Conservation (phyloP, 2,888 invertebrate species). For the Pristionchus maxplancki region DNA sequence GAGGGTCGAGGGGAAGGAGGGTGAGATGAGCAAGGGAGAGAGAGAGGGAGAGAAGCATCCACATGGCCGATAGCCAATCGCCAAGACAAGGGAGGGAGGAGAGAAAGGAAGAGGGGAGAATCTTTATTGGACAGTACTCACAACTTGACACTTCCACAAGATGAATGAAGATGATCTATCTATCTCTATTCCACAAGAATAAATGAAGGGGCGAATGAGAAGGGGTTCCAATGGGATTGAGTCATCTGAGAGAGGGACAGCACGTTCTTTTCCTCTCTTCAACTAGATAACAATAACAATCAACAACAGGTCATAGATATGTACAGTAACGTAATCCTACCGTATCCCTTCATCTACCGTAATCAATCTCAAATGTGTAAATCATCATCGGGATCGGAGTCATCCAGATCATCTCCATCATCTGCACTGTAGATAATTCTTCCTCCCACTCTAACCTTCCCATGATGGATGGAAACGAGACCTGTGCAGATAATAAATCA, state of each 20-base stretch:
- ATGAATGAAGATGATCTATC: background rate
- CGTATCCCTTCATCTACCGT: constrained; percentile 9
- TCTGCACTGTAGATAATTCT: constrained; percentile 73
- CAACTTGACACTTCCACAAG: background rate
- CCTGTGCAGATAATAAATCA: background rate
- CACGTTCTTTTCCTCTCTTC: background rate
- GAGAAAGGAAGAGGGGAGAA: background rate
- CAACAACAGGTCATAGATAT: constrained; percentile 1
- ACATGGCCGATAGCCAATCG: constrained; percentile 28
- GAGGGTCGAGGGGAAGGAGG: background rate
- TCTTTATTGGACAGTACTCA: constrained; percentile 7
- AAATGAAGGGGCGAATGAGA: background rate
- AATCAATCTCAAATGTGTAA: constrained; percentile 59
- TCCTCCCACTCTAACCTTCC: constrained; percentile 70
- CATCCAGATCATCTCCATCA: constrained; percentile 72
- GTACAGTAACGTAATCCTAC: constrained; percentile 2
- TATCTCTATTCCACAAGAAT: background rate
- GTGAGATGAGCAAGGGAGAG: background rate
- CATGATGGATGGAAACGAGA: constrained; percentile 40
- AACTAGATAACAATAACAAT: constrained; percentile 32
- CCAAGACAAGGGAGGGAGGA: background rate
- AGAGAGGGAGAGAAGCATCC: constrained; percentile 15
- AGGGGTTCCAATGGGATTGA: background rate
- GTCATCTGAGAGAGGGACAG: background rate
- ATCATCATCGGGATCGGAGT: constrained; percentile 75